Base-by-base conservation (phyloP, 1,140 invertebrate genomes). In the Triops longicaudatus region DNA sequence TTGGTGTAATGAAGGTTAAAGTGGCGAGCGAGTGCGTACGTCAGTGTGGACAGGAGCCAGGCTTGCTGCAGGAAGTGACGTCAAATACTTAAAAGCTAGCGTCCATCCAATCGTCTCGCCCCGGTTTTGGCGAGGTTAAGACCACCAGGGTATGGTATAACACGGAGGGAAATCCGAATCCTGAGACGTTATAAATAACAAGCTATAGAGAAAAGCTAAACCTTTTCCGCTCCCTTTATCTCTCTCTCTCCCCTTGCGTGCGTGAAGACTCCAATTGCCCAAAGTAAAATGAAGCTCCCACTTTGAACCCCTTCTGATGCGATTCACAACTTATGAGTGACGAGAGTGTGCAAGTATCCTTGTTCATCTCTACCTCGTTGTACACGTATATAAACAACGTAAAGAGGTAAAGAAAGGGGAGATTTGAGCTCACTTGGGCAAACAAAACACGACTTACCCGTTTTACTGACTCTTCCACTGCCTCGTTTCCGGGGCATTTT, bases 171-270 rank as follows among this genome's bases (percentile, higher is more conserved):
- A 63, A 63, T 63, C 50, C 50, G 50, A 63, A 22, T 63, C 50
- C 50, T 37, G 50, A 63, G 50, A 63, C 50, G 50, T 63, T 63
- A 63, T 63, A 63, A 63, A 63, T 63, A 63, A 63, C 50, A 63
- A 63, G 50, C 50, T 63, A 63, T 63, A 63, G 14, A 22, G 31
- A 37, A n/a, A 22, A 17, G 50, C 50, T n/a, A 63, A 63, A 4
- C 50, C 50, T 63, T 63, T 63, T 63, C 50, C 50, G 50, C 50
- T 63, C 50, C 17, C 17, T 63, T 63, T 63, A n/a, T 63, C 50
- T 22, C 22, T 63, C 17, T 63, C n/a, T 63, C 50, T 44, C 50
- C 50, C 50, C 5, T 63, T 63, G 14, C n/a, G 50, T 63, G 50
- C 50, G 50, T 63, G 31, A 63, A 63, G 50, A 63, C 50, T n/a